phyloP scores from a whole-genome alignment of 2,113 vertebrate species.

The Lophius piscatorius region DNA sequence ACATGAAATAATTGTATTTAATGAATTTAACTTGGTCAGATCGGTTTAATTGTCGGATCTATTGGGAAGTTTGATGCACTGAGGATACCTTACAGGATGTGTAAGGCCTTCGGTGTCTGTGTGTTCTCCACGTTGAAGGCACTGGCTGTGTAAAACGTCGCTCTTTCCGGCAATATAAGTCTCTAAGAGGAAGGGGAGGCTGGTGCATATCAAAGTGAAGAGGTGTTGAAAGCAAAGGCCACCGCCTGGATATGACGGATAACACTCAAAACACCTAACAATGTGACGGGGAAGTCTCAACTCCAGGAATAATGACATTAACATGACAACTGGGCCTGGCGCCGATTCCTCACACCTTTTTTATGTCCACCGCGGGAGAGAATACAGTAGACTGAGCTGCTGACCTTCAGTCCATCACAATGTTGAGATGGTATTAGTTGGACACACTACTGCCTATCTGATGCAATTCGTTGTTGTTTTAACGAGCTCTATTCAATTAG shows the following conservation, averaged over 20 bases:
- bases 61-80: too few relatives aligned
- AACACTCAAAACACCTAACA: constrained; percentile 83
- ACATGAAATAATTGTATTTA: fast-evolving
- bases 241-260: constrained; percentile 87
- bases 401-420: neutral
- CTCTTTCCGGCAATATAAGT: constrained; percentile 89
- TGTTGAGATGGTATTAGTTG: neutral
- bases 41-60: too few relatives aligned
- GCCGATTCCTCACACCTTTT: constrained; percentile 69
- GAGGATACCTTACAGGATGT: too few relatives aligned
- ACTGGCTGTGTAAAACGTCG: constrained; percentile 89
- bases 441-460: neutral
- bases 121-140: constrained; percentile 6
- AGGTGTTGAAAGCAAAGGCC: constrained; percentile 86
- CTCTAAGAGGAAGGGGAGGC: constrained; percentile 83
- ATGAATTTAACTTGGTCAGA: neutral
- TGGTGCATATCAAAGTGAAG: constrained; percentile 92
- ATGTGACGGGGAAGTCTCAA: constrained; percentile 81
- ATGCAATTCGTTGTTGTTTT: neutral
- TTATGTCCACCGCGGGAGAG: constrained; percentile 44
- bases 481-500: too few relatives aligned
- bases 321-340: constrained; percentile 82
- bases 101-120: too few relatives aligned
- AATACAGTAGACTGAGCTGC: constrained; percentile 5
- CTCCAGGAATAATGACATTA: constrained; percentile 82